Conservation (phyloP, 2,797 vertebrate species). For the Hirundo rustica region DNA sequence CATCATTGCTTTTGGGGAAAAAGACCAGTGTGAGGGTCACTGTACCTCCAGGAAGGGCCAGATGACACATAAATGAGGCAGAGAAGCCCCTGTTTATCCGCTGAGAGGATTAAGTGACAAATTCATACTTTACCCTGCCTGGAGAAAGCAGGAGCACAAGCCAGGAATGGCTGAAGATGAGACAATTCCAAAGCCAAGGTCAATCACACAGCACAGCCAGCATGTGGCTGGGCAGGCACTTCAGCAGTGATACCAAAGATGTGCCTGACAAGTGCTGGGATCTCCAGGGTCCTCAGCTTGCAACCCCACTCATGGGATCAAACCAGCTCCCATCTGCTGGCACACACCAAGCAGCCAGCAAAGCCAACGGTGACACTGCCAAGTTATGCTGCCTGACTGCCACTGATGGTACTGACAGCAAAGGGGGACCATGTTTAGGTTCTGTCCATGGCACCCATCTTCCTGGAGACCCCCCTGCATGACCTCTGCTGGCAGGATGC, state of each 20-base stretch:
- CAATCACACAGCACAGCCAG: neutral
- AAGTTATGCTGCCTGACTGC: neutral
- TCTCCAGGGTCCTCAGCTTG: neutral
- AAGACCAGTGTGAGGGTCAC: neutral
- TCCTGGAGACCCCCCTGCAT: neutral
- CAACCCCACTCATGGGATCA: neutral
- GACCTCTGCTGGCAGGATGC: conserved; percentile 44
- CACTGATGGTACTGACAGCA: neutral
- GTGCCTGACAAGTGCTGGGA: neutral
- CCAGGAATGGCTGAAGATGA: neutral
- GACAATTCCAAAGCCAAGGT: neutral
- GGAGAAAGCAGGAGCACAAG: neutral
- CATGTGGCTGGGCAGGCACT: neutral
- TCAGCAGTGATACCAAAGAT: neutral
- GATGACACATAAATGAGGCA: neutral
- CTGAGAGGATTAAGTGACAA: neutral
- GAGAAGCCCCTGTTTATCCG: neutral
- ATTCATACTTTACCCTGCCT: neutral
- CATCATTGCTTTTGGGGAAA: neutral
- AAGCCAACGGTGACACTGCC: neutral
- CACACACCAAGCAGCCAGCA: neutral
- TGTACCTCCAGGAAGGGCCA: neutral
- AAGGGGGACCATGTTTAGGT: neutral
- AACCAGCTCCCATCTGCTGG: neutral
- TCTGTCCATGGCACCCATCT: neutral